Percentiles rank a stretch among this genome's conserved stretches.
These are phyloP conservation scores for Clarias fuscus DNA, from an alignment of 2,797 vertebrate species.

Conservation along the genomic window DNA sequence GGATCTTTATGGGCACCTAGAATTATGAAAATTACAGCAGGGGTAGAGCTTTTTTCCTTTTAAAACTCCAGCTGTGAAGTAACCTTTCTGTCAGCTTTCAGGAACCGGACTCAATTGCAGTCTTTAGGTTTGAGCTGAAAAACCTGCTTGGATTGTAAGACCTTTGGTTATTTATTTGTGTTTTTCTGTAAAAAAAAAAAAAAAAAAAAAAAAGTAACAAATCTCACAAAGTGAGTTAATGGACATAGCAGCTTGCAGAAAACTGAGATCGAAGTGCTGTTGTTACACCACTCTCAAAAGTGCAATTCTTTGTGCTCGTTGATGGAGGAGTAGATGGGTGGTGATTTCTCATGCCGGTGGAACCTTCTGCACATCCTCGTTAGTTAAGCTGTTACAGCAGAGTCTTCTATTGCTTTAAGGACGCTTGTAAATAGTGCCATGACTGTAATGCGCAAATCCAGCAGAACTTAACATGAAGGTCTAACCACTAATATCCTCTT, in stretches of 20 bases:
- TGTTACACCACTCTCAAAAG: background rate
- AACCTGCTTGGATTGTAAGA: constrained; percentile 1
- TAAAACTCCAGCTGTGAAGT: constrained; percentile 3
- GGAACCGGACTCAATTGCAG: constrained; percentile 12
- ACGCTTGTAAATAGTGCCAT: background rate
- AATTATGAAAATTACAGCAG: constrained; percentile 8
- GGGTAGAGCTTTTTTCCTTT: background rate
- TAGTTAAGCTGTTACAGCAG: constrained; percentile 17
- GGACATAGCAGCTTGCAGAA: background rate
- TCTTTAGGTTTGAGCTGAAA: constrained; percentile 2
- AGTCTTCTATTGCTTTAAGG: background rate
- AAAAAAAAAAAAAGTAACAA: background rate
- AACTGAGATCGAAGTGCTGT: background rate
- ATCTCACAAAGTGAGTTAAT: background rate
- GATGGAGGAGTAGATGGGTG: background rate
- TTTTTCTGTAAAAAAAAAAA: background rate
- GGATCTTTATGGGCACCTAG: background rate
- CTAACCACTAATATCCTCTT: background rate
- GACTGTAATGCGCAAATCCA: background rate
- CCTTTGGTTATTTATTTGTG: constrained; percentile 7
- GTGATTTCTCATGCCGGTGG: constrained; percentile 1
- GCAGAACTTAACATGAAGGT: background rate
- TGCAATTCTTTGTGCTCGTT: background rate
- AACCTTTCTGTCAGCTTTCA: constrained; percentile 8
- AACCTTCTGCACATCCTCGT: background rate